phyloP scores from a whole-genome alignment of 2,888 invertebrate species.

The Sminthurides aquaticus region DNA sequence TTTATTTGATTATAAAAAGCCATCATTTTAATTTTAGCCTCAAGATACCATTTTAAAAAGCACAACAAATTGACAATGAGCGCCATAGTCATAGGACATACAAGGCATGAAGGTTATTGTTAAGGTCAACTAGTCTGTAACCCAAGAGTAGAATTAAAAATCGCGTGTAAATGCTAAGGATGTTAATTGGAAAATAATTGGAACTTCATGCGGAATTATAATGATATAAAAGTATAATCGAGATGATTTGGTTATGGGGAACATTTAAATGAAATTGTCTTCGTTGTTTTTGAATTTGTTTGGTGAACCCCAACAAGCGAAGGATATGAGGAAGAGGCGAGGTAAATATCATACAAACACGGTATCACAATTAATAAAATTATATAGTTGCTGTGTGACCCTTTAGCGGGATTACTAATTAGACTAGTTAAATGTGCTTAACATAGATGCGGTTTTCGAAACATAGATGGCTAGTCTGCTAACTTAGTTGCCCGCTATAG shows the following conservation, averaged over 20 bases:
- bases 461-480: no score
- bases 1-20: not conserved
- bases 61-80: no score
- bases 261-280: conserved; percentile 19
- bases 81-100: not conserved
- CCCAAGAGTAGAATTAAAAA: no score
- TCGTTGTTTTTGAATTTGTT: conserved; percentile 21
- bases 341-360: conserved; percentile 18
- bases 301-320: conserved; percentile 32
- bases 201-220: no score
- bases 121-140: no score
- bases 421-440: not conserved
- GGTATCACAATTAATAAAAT: no score
- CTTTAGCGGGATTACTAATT: not conserved
- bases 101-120: no score
- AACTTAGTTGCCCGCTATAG: no score
- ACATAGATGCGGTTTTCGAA: not conserved
- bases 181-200: no score
- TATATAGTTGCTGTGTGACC: not conserved
- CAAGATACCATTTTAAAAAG: not conserved
- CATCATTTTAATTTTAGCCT: not conserved
- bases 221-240: no score
- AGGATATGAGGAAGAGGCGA: conserved; percentile 27
- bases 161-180: no score
- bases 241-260: no score